phyloP scores from a whole-genome alignment of 1,140 invertebrate species.

The honey bee (Apis mellifera) region Amel_HAv3.1 CM009943.2:6140001-6140500 shows the following conservation, averaged over 20 bases:
- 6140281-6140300: not conserved
- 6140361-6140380: conserved; percentile 26
- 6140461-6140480: not conserved
- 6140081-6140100: conserved; percentile 42
- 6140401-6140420: conserved; percentile 36
- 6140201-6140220: conserved; percentile 31
- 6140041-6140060: conserved; percentile 15
- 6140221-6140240: conserved; percentile 36
- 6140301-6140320: not conserved
- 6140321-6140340: conserved; percentile 52
- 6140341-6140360: conserved; percentile 54
- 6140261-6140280: conserved; percentile 59
- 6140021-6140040: conserved; percentile 18
- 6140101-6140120: too few relatives aligned
- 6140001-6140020: conserved; percentile 27
- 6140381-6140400: not conserved
- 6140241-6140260: conserved; percentile 67
- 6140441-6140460: not conserved
- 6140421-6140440: conserved; percentile 17
- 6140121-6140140: conserved; percentile 22
- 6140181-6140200: conserved; percentile 24
- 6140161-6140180: conserved; percentile 38
- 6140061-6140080: conserved; percentile 42
- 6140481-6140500: too few relatives aligned
- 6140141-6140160: conserved; percentile 30